Evolutionary conservation across 2,888 invertebrate genomes (phyloP), one percentile per base, ranked within the genome.

Genomic region (Sarcophaga carnaria): DNA sequence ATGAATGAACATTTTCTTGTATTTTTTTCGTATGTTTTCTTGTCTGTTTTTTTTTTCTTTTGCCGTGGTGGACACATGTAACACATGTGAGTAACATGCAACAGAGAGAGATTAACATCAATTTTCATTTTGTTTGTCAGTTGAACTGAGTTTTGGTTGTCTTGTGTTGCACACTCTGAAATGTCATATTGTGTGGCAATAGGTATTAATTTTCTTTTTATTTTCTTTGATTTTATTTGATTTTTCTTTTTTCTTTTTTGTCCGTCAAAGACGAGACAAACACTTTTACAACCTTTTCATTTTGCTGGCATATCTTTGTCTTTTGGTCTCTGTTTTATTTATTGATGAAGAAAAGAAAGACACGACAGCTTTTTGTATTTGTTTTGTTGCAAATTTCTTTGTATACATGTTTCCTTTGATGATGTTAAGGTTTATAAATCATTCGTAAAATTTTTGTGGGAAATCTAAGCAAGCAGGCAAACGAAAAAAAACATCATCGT

Each of bases 71-170:
- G 82, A 86, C 84, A 88, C 82, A 84, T 82, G 84, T 88, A 86
- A 80, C 76, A 84, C 80, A 79, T 72, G 72, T 84, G 75, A 84
- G 87, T 86, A 76, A 88, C 81, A 88, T 84, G 83, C 80, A 63
- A 17, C 54, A 49, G 49, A 3, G 54, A 49, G 49, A 84, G 81
- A 86, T 84, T 78, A 79, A 86, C 79, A 88, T 85, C 84, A 85
- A 83, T 85, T 82, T 87, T 75, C 22, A 66, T 82, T 70, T 83
- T 85, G 77, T 67, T 62, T 60, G 69, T 71, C 86, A 80, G 83
- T 54, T 12, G 54, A 54, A 54, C 54, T 54, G 54, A 54, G 54
- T 54, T 54, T 12, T 17, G 54, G 17, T 17, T 12, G 54, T 54
- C 54, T 54, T 54, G 54, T 80, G 75, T 66, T 80, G 84, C 47